Percentiles rank a stretch among this genome's conserved stretches.
phyloP scores from a whole-genome alignment of 2,888 invertebrate species.

The Zhuqinia jingwanae region DNA sequence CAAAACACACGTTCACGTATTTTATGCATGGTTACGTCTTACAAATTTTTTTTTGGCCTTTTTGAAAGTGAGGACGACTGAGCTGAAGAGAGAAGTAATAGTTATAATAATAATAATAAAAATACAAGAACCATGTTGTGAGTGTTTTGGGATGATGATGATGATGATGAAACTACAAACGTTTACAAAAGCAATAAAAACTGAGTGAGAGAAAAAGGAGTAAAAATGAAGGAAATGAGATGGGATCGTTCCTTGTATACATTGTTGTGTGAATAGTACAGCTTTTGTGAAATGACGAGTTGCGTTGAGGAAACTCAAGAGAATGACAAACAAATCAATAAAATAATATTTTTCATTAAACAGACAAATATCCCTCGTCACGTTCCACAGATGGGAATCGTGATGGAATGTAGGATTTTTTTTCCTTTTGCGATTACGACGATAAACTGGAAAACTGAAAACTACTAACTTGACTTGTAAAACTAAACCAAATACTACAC shows the following conservation, averaged over 20 bases:
- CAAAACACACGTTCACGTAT: constrained; percentile 47
- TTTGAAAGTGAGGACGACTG: not conserved
- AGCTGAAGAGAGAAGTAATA: constrained; percentile 24
- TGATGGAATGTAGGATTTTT: constrained; percentile 64
- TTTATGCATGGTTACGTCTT: constrained; percentile 57
- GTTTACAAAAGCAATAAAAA: constrained; percentile 67
- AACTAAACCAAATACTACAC: too few relatives aligned
- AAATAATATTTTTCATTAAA: constrained; percentile 77
- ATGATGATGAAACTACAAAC: constrained; percentile 51
- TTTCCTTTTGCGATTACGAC: not conserved
- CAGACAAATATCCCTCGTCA: constrained; percentile 73
- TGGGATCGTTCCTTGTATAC: not conserved
- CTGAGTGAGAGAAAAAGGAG: constrained; percentile 38
- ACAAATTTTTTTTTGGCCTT: constrained; percentile 27
- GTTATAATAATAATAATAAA: constrained; percentile 1
- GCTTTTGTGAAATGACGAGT: too few relatives aligned
- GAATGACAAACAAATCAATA: constrained; percentile 75
- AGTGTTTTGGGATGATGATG: too few relatives aligned
- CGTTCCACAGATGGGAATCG: constrained; percentile 68
- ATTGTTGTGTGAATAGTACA: constrained; percentile 5
- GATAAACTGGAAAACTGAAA: too few relatives aligned
- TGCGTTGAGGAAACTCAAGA: constrained; percentile 12
- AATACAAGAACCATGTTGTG: constrained; percentile 56
- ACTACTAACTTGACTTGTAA: too few relatives aligned
- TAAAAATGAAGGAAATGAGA: constrained; percentile 32